A percentile compares a stretch with the other conserved stretches of the same genome.
These are phyloP conservation scores for Stictonetta naevosa DNA, from an alignment of 2,113 vertebrate genomes.

Conservation along the genomic window DNA sequence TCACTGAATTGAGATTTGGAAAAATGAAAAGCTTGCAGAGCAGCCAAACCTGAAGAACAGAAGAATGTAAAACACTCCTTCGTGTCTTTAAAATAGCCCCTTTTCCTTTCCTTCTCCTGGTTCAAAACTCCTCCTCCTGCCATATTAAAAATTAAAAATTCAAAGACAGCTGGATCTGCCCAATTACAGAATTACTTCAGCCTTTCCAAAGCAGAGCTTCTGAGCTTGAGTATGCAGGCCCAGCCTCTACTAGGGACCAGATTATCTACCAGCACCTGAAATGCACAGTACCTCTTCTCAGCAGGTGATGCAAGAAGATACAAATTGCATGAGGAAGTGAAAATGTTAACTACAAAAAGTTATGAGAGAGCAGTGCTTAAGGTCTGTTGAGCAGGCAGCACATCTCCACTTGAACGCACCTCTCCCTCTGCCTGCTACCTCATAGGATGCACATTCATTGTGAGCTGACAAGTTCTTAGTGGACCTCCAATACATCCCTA, in stretches of 20 bases:
- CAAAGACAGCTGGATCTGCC: neutral
- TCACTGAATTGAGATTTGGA: constrained; percentile 26
- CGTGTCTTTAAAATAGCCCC: neutral
- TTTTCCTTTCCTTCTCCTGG: neutral
- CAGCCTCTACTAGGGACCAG: neutral
- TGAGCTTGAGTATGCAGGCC: neutral
- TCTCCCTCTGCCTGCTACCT: neutral
- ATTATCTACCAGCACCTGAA: neutral
- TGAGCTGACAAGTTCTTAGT: neutral
- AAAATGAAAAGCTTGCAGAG: constrained; percentile 6
- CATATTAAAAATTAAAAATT: neutral
- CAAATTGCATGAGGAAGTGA: neutral
- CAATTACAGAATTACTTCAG: neutral
- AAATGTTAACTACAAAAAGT: neutral
- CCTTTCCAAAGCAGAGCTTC: neutral
- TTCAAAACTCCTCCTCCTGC: neutral
- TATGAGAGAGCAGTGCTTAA: neutral
- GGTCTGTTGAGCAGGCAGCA: neutral
- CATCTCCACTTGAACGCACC: neutral
- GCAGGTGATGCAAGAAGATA: neutral
- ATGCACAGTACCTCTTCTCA: rapidly evolving
- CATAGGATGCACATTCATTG: neutral
- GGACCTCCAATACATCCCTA: neutral
- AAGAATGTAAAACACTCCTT: constrained; percentile 51
- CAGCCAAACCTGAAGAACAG: constrained; percentile 26